phyloP scores from a whole-genome alignment of 2,797 vertebrate species.

The Petrocephalus schoutedeni region DNA sequence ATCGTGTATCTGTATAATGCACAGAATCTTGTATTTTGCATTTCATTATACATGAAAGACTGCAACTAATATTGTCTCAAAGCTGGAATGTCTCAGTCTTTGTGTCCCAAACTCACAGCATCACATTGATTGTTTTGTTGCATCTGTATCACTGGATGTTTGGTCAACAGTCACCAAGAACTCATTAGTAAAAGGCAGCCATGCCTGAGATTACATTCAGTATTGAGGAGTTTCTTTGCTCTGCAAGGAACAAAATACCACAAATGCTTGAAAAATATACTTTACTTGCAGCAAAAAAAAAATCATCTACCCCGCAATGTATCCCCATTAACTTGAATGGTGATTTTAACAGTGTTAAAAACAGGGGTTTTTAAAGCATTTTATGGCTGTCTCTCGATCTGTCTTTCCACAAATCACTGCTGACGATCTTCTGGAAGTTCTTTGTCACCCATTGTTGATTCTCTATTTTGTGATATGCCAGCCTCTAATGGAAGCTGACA shows the following conservation, averaged over 20 bases:
- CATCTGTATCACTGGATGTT: not conserved
- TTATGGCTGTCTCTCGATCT: not conserved
- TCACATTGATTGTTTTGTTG: not conserved
- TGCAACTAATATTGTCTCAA: not conserved
- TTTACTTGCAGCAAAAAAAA: not conserved
- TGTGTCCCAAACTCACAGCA: not conserved
- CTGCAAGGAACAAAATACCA: not conserved
- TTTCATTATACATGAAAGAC: not conserved
- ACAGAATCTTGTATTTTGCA: not conserved
- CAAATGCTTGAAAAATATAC: not conserved
- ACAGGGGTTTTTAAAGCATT: not conserved
- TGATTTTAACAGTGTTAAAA: not conserved
- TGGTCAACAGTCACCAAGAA: not conserved
- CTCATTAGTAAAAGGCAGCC: not conserved
- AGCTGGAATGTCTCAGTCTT: not conserved
- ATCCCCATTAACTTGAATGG: not conserved
- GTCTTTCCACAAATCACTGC: not conserved
- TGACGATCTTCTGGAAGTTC: conserved; percentile 2
- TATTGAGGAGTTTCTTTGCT: not conserved
- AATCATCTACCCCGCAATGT: not conserved
- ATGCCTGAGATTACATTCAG: not conserved
- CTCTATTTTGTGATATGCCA: not conserved
- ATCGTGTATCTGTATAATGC: not conserved
- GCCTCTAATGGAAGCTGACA: not conserved
- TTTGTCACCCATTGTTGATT: not conserved